Percentiles rank a stretch among this genome's conserved stretches.
Evolutionary conservation across 2,888 invertebrate species (phyloP).

Genomic region (Hofmannophila pseudospretella): DNA sequence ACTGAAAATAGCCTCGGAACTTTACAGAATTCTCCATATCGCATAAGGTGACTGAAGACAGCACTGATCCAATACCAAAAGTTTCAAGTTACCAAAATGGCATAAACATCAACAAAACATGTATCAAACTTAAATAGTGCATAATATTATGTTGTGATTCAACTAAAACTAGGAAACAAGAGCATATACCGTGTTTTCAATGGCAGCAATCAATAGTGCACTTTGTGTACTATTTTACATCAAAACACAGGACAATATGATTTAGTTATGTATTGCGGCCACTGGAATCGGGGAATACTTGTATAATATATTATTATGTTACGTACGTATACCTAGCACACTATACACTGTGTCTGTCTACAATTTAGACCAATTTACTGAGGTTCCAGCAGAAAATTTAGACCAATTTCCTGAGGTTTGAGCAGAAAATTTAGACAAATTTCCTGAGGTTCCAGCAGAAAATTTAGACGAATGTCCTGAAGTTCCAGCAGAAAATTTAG

Average conservation of each 20-base stretch:
- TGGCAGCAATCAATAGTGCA: conserved; percentile 33
- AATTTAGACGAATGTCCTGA: no score
- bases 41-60: no score
- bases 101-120: conserved; percentile 36
- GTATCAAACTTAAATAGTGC: conserved; percentile 57
- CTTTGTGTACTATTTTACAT: conserved; percentile 38
- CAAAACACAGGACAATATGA: no score
- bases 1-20: conserved; percentile 42
- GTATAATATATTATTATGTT: conserved; percentile 19
- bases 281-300: conserved; percentile 25
- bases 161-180: conserved; percentile 50
- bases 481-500: no score
- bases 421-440: no score
- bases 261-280: conserved; percentile 21
- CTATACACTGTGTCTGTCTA: conserved; percentile 23
- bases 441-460: no score
- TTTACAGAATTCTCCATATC: no score
- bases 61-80: neutral
- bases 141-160: conserved; percentile 45
- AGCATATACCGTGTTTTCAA: conserved; percentile 25
- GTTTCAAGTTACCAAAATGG: conserved; percentile 19
- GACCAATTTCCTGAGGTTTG: no score
- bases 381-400: no score
- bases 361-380: neutral
- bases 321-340: conserved; percentile 26